Base-by-base conservation (phyloP, 2,797 vertebrate species). In the Sebastes flavidus region DNA sequence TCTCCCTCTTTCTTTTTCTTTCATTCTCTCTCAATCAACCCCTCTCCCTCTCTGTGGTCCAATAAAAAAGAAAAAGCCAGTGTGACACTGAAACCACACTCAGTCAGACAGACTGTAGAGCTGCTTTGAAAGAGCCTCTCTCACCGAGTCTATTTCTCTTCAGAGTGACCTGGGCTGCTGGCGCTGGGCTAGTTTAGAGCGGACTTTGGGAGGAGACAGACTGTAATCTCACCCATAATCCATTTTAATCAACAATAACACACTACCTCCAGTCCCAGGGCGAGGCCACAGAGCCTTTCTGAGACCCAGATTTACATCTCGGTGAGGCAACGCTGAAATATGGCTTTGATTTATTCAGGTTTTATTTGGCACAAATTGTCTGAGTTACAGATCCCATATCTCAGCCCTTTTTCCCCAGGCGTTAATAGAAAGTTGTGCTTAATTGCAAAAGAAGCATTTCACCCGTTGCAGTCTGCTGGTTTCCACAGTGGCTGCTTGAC, bases 171-270 rank as follows among this genome's bases (percentile, higher is more conserved):
- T 62, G 90, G 78, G 56, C 80, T 77, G 72, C 85, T 83, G 89
- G 92, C 84, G 83, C 87, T 82, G 66, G 88, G 82, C 72, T 80
- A 84, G 86, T 94, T 93, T 84, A 92, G 86, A 84, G 78, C 82
- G 65, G 93, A 93, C 91, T 93, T 94, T 92, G 89, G 89, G 93
- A 91, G 91, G 88, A 95, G 93, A 93, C 93, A 87, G 89, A 89
- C 90, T 74, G 86, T 94, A 95, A 95, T 93, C 92, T 91, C 88
- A 88, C 72, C 89, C 91, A 92, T 95, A 95, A 95, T 95, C 92
- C 94, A 91, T 93, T 95, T 95, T 95, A 96, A 96, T 96, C 93
- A 95, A 94, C 93, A 94, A 94, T 94, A 95, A 95, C 93, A 95
- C 88, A 66, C 90, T 86, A 87, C 90, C 91, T 91, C 81, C 90